Percentiles rank a stretch among this genome's conserved stretches.
phyloP scores from a whole-genome alignment of 2,797 vertebrate species.

The Danionella dracula region DNA sequence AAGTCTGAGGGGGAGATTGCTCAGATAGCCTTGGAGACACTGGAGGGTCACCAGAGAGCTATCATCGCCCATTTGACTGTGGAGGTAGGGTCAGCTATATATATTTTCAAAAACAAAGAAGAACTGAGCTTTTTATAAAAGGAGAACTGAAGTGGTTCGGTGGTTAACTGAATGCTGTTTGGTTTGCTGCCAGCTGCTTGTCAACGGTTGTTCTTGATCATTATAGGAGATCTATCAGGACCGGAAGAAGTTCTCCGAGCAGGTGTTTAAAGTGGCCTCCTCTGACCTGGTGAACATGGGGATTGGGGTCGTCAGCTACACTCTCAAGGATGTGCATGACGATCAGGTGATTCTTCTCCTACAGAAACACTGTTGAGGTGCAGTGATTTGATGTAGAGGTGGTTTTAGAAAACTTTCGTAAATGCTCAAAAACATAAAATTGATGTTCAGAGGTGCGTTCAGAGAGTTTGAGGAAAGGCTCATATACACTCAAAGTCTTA shows the following conservation, averaged over 20 bases:
- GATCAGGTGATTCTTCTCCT: conserved; percentile 76
- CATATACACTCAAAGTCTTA: too few relatives aligned
- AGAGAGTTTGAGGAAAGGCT: too few relatives aligned
- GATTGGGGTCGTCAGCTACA: conserved; percentile 93
- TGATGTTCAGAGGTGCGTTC: too few relatives aligned
- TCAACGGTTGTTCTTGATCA: background rate
- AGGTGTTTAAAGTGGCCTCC: conserved; percentile 92
- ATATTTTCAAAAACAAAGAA: too few relatives aligned
- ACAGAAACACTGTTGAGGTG: background rate
- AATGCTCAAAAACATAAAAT: too few relatives aligned
- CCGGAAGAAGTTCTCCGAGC: conserved; percentile 94
- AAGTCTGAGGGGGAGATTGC: conserved; percentile 82
- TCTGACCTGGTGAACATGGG: conserved; percentile 97
- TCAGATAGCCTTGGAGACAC: conserved; percentile 86
- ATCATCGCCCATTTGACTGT: conserved; percentile 96
- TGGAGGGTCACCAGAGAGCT: conserved; percentile 94
- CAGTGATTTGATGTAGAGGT: too few relatives aligned
- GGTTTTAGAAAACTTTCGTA: too few relatives aligned
- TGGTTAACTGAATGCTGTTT: background rate
- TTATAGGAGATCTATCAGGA: conserved; percentile 95
- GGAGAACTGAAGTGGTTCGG: background rate
- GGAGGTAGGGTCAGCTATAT: conserved; percentile 66
- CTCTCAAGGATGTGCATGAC: conserved; percentile 92
- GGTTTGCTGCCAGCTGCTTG: too few relatives aligned
- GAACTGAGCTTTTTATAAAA: background rate